Evolutionary conservation across 2,113 vertebrate genomes (phyloP), one percentile per base, ranked within the genome.

Genomic region (Sturnira hondurensis): DNA sequence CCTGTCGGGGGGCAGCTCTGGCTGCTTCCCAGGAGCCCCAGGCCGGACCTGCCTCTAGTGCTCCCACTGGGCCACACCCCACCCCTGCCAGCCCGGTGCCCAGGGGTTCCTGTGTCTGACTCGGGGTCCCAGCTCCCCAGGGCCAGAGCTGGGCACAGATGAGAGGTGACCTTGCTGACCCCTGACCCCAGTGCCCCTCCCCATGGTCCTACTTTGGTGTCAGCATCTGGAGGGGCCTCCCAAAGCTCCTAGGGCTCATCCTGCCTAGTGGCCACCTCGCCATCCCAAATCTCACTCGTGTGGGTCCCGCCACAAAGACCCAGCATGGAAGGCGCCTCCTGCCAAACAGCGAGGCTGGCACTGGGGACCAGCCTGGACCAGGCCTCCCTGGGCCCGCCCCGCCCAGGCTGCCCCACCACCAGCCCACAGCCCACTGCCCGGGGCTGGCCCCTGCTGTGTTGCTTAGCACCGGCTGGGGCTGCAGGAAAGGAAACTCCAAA

Each of bases 271-370:
- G 3, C 47, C 38, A 19, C 4, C 24, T 5, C 31, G 12, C 22
- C 3, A 2, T 7, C 43, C 71, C 41, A 17, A 50, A 31, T 14
- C 1, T 5, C 3, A 26, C 0, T 3, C 47, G 0, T 1, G 9
- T 4, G 1, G 4, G 43, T 47, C 33, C 76, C 11, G 4, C 54
- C 43, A 7, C 1, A 12, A 2, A 43, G 45, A 26, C 9, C 56
- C 38, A 11, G 56, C 0, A 0, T 9, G 31, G 78, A 24, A 54
- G 47, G 36, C 8, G n/a, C 58, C 13, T 63, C 28, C 31, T 22
- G 45, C 65, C 24, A 13, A 1, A 7, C 33, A 36, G 58, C 19
- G 41, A 31, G 41, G 61, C 70, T 3, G 1, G 50, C 4, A 15
- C 52, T 7, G 17, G 52, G 4, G 1, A 31, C 2, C 10, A 15